Evolutionary conservation across 2,888 invertebrate genomes (phyloP).

Genomic region (Gymnoscelis rufifasciata): DNA sequence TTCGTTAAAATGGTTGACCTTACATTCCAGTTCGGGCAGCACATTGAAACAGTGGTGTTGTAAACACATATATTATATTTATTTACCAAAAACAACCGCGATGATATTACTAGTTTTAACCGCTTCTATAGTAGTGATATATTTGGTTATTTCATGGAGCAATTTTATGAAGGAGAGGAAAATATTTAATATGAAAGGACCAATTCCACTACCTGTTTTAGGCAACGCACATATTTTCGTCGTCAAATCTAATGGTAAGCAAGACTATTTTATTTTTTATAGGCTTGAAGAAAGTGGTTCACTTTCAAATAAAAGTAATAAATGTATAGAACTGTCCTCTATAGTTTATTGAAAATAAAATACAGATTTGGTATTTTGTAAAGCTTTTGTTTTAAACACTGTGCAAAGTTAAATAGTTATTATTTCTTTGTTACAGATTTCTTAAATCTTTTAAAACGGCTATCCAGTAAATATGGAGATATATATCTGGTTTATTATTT

Average conservation of each 20-base stretch:
- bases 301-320: no score
- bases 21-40: no score
- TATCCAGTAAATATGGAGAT: slow-evolving; percentile 53
- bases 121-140: slow-evolving; percentile 25
- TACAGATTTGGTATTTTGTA: no score
- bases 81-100: background rate
- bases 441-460: slow-evolving; percentile 35
- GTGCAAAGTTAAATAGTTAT: no score
- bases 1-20: no score
- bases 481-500: slow-evolving; percentile 61
- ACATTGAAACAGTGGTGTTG: no score
- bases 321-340: no score
- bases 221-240: slow-evolving; percentile 72
- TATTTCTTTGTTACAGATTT: slow-evolving; percentile 46
- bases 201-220: slow-evolving; percentile 61
- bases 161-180: slow-evolving; percentile 36
- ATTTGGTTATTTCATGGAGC: slow-evolving; percentile 43
- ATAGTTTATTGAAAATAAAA: no score
- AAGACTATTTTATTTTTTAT: no score
- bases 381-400: no score
- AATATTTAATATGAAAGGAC: slow-evolving; percentile 45
- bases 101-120: slow-evolving; percentile 38
- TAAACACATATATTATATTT: no score
- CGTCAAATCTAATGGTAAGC: slow-evolving; percentile 58
- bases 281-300: no score